phyloP scores from a whole-genome alignment of 2,113 vertebrate genomes.

The Spea multiplicata region DNA sequence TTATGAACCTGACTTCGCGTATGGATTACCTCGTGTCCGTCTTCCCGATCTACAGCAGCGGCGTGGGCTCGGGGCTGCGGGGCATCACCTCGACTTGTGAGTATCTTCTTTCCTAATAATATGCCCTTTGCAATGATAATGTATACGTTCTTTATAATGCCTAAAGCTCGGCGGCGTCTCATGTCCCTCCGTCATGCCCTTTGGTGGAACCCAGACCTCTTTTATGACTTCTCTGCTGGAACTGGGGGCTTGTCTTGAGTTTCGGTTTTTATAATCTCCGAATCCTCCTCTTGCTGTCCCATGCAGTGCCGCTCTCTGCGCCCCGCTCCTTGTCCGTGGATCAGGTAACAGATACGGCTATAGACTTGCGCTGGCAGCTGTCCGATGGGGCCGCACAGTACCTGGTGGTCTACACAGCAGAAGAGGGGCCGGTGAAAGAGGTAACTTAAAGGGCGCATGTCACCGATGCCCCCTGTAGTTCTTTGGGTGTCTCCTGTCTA shows the following conservation, averaged over 20 bases:
- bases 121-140: too few relatives aligned
- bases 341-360: slow-evolving; percentile 71
- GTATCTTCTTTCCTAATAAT: slow-evolving; percentile 34
- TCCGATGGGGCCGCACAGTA: slow-evolving; percentile 76
- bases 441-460: slow-evolving; percentile 2
- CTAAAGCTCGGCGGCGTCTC: too few relatives aligned
- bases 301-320: slow-evolving; percentile 71
- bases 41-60: slow-evolving; percentile 71
- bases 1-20: slow-evolving; percentile 75
- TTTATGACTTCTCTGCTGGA: too few relatives aligned
- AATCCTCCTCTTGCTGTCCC: not conserved
- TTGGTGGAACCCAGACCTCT: too few relatives aligned
- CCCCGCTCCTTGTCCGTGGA: slow-evolving; percentile 70
- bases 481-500: not conserved
- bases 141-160: too few relatives aligned
- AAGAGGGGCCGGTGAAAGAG: slow-evolving; percentile 69
- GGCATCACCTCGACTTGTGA: slow-evolving; percentile 82
- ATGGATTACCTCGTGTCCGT: slow-evolving; percentile 83
- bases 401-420: slow-evolving; percentile 78
- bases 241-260: not conserved
- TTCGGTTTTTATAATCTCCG: not conserved
- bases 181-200: too few relatives aligned
- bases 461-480: not conserved
- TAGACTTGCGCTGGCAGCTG: slow-evolving; percentile 77
- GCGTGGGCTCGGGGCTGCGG: slow-evolving; percentile 69